Evolutionary conservation across 92 coral and sea anemone genomes (phyloP), one percentile per base, ranked within the genome.

Genomic region (Palythoa heliodiscus): DNA sequence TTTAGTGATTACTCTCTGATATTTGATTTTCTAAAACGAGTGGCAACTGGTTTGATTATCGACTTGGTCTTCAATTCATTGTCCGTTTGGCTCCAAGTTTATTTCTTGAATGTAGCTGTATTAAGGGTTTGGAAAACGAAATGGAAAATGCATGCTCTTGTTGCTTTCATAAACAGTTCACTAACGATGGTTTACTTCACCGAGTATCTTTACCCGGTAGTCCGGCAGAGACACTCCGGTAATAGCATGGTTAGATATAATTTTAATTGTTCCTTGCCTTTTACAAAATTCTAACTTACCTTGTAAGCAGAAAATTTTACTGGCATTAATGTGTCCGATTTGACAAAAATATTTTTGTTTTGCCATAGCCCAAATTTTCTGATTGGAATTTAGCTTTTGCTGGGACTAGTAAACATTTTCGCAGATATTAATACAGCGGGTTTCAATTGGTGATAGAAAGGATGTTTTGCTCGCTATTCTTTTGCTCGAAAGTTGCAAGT

Each of bases 41-140:
- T 82, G 20, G 24, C 82, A 9, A 70, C 88, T 55, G 94, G 91
- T 13, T 60, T 91, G 52, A 48, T 66, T 13, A 89, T 91, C 48
- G 95, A 92, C 11, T 40, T 92, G 70, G 78, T 89, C 14, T 92
- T 92, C 73, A 92, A 87, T 55, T 75, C 90, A 12, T 29, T 90
- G 57, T 87, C 93, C 11, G 84, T 87, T 4, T 35, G 88, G 78
- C 61, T 90, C 23, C 95, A 87, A 52, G 86, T 86, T 35, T 83
- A 86, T 52, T 40, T 70, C 10, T 71, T 83, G 82, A 81, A 90
- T 35, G 82, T 89, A 3, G 89, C 95, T 4, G 77, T 92, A 1
- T 25, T 78, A 8, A 84, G 84, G 40, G 93, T 92, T 47, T 92
- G 95, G 93, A 77, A 53, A 38, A 50, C 63, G 29, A 83, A 87